phyloP scores from a whole-genome alignment of 1,140 invertebrate species.

The Drosophila sp. region DNA sequence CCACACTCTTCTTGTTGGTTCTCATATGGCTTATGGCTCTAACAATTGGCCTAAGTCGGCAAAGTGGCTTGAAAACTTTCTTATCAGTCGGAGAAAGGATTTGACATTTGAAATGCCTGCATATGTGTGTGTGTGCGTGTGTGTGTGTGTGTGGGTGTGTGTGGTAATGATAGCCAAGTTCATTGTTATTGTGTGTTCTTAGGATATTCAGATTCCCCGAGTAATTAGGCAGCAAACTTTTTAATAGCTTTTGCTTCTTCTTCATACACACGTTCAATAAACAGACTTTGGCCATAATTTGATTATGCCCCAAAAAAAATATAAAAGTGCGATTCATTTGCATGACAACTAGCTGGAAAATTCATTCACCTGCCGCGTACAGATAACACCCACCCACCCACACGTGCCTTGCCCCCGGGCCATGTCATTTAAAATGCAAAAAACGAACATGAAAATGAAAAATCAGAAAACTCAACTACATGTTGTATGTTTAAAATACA shows the following conservation, averaged over 20 bases:
- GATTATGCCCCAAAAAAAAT: slow-evolving; percentile 48
- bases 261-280: slow-evolving; percentile 24
- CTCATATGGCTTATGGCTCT: not conserved
- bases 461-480: slow-evolving; percentile 16
- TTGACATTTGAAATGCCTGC: slow-evolving; percentile 44
- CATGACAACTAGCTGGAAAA: slow-evolving; percentile 53
- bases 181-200: slow-evolving; percentile 26
- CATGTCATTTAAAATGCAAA: slow-evolving; percentile 58
- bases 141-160: no score
- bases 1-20: not conserved
- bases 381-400: slow-evolving; percentile 29
- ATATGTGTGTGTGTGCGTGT: slow-evolving; percentile 38
- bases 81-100: slow-evolving; percentile 37
- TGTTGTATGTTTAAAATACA: slow-evolving; percentile 56
- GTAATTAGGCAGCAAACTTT: slow-evolving; percentile 68
- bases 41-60: not conserved
- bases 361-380: slow-evolving; percentile 53
- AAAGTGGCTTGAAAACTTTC: slow-evolving; percentile 65
- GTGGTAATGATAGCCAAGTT: slow-evolving; percentile 19
- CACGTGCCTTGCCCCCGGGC: slow-evolving; percentile 38
- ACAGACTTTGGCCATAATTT: slow-evolving; percentile 51
- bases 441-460: slow-evolving; percentile 28
- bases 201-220: slow-evolving; percentile 20
- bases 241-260: slow-evolving; percentile 46
- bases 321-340: slow-evolving; percentile 58